phyloP scores from a whole-genome alignment of 2,797 vertebrate genomes.

The Podarcis siculus region DNA sequence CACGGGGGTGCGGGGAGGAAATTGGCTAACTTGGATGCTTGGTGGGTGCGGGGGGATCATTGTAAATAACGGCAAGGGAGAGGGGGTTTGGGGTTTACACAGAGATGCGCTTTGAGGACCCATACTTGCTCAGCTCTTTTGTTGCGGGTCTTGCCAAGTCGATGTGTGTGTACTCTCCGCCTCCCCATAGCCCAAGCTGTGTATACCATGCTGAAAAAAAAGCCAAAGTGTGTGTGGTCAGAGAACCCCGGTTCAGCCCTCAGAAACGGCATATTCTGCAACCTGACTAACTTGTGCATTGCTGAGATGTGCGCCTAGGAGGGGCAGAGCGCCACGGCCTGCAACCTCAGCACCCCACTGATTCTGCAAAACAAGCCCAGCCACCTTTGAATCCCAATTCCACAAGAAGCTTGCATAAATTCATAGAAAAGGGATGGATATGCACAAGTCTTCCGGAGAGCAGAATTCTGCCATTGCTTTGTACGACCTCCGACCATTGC shows the following conservation, averaged over 20 bases:
- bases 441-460: neutral
- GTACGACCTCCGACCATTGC: neutral
- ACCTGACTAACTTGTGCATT: too few relatives aligned
- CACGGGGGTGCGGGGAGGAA: neutral
- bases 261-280: neutral
- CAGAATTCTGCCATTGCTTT: neutral
- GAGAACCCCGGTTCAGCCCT: neutral
- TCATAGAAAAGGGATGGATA: neutral
- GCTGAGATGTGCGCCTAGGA: neutral
- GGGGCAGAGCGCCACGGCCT: too few relatives aligned
- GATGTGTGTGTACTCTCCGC: too few relatives aligned
- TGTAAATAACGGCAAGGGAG: constrained; percentile 5
- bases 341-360: too few relatives aligned
- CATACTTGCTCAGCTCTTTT: neutral
- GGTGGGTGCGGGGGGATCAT: neutral
- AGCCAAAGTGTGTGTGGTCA: neutral
- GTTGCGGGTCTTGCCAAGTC: neutral
- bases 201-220: neutral
- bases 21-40: neutral
- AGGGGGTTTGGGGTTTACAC: neutral
- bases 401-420: too few relatives aligned
- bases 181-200: neutral
- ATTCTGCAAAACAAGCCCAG: neutral
- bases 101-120: neutral
- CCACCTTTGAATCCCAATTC: neutral